A percentile compares a stretch with the other conserved stretches of the same genome.
These are phyloP conservation scores for Pogonocichla stellata DNA, from an alignment of 2,113 vertebrate genomes.

Conservation along the genomic window DNA sequence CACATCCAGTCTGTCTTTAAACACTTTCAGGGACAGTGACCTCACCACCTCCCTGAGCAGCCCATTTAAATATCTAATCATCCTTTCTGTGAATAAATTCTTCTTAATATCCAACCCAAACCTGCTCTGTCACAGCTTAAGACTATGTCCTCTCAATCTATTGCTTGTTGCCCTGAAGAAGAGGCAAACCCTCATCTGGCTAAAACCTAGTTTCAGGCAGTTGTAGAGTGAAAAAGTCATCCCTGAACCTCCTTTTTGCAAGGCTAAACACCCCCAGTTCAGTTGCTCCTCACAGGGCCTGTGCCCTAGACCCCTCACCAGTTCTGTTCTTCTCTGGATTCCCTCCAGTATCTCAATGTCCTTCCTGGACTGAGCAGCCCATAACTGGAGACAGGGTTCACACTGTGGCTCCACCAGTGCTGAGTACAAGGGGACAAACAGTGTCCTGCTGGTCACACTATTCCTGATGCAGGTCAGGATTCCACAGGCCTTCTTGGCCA, in stretches of 20 bases:
- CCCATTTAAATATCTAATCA: neutral
- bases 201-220: neutral
- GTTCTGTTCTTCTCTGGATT: neutral
- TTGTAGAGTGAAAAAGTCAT: neutral
- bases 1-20: neutral
- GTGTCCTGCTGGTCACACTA: neutral
- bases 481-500: too few relatives aligned
- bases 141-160: too few relatives aligned
- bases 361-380: neutral
- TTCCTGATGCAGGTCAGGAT: neutral
- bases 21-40: fast-evolving
- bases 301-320: neutral
- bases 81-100: neutral
- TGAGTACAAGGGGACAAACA: neutral
- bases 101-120: neutral
- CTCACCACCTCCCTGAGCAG: neutral
- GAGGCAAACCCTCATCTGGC: neutral
- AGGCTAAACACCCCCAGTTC: neutral
- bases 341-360: neutral
- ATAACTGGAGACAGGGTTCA: neutral
- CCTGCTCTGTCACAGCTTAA: neutral
- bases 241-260: neutral
- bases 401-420: neutral
- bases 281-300: neutral
- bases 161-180: neutral